These are phyloP conservation scores for Microctenopoma lineatum DNA, from an alignment of 2,797 vertebrate species.

Conservation along the genomic window DNA sequence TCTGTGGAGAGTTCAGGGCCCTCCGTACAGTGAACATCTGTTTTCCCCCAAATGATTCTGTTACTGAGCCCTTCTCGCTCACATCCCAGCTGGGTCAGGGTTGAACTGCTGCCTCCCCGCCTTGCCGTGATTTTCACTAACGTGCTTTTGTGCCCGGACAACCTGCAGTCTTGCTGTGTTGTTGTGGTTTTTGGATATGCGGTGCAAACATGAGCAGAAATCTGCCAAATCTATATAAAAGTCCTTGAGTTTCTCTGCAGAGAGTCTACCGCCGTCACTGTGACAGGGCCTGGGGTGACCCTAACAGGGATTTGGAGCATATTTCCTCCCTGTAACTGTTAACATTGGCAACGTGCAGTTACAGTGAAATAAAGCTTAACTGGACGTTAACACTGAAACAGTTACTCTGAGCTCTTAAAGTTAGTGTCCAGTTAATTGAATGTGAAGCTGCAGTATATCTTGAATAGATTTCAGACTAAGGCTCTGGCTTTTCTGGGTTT, in stretches of 20 bases:
- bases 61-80: constrained; percentile 68
- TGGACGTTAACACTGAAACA: constrained; percentile 51
- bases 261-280: constrained; percentile 17
- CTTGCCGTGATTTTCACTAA: constrained; percentile 48
- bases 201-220: neutral
- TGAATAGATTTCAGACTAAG: constrained; percentile 48
- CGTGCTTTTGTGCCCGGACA: constrained; percentile 42
- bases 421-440: constrained; percentile 62
- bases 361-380: constrained; percentile 60
- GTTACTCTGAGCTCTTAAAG: constrained; percentile 54
- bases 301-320: constrained; percentile 47
- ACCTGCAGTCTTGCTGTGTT: constrained; percentile 42
- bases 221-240: constrained; percentile 21
- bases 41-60: constrained; percentile 81
- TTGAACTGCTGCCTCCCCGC: constrained; percentile 61
- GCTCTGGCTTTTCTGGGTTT: constrained; percentile 49
- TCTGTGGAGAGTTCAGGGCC: constrained; percentile 70
- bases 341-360: constrained; percentile 49
- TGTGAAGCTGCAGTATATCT: constrained; percentile 68
- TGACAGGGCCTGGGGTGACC: constrained; percentile 45
- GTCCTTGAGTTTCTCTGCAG: constrained; percentile 32
- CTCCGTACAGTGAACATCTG: constrained; percentile 77
- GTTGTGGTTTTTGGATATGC: constrained; percentile 51
- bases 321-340: constrained; percentile 55
- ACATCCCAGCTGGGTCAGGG: constrained; percentile 67